Conservation (phyloP, 2,113 vertebrate genomes). For the Hippocampus mohnikei region DNA sequence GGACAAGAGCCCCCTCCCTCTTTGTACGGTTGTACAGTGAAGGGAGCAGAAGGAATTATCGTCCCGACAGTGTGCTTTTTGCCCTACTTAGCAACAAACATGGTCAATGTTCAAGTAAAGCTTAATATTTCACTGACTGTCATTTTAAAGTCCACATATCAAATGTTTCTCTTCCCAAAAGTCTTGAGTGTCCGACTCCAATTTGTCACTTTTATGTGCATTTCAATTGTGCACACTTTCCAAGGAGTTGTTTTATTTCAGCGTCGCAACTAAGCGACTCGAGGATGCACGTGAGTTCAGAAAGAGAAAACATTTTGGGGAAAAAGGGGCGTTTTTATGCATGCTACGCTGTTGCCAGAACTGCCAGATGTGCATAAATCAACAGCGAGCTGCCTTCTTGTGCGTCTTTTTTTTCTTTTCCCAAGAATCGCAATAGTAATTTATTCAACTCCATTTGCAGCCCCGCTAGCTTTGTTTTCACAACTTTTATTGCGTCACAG, state of each 20-base stretch:
- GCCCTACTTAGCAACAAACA: too few species aligned
- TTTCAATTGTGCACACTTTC: neutral
- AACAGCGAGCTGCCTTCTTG: neutral
- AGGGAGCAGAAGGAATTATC: too few species aligned
- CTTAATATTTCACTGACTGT: neutral
- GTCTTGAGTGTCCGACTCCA: neutral
- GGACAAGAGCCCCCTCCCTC: too few species aligned
- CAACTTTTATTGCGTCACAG: too few species aligned
- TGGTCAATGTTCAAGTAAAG: too few species aligned
- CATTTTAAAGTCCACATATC: neutral
- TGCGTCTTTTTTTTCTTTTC: neutral
- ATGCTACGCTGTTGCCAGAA: neutral
- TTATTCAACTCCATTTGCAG: neutral
- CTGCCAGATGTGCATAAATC: conserved; percentile 10
- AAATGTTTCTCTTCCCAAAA: neutral
- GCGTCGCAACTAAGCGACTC: neutral
- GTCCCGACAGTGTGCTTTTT: too few species aligned
- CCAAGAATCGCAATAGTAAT: neutral
- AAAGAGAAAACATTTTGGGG: neutral
- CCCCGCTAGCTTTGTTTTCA: neutral
- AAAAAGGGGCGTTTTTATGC: neutral
- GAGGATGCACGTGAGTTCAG: neutral
- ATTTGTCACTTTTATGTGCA: neutral
- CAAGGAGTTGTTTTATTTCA: neutral
- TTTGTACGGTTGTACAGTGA: too few species aligned